Evolutionary conservation across 2,797 vertebrate species (phyloP).

Genomic region (Coendou prehensilis): DNA sequence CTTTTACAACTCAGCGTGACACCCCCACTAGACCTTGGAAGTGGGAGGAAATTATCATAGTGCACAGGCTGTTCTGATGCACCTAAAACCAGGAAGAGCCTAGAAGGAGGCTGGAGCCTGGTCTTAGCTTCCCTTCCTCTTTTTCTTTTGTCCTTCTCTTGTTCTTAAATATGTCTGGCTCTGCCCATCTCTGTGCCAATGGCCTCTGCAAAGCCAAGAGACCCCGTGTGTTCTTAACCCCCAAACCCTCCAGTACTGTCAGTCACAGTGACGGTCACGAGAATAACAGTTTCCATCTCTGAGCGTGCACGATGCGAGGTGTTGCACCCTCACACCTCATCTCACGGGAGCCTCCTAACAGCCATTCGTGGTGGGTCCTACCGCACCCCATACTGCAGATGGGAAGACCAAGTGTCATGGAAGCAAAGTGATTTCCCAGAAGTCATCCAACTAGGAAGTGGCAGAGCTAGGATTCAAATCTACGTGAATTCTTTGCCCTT

Average conservation of each 20-base stretch:
- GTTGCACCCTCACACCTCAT: neutral
- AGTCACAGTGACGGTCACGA: too few relatives aligned
- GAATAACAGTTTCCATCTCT: neutral
- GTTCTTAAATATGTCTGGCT: neutral
- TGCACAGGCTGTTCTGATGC: constrained; percentile 46
- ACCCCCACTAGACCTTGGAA: constrained; percentile 71
- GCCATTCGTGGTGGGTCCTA: neutral
- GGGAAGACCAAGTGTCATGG: neutral
- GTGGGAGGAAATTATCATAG: constrained; percentile 73
- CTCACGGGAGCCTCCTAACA: neutral
- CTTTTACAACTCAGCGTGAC: constrained; percentile 73
- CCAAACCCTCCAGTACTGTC: neutral
- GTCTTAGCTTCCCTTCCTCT: neutral
- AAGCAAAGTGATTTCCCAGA: neutral
- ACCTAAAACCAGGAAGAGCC: neutral
- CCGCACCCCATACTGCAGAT: neutral
- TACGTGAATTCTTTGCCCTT: rapidly evolving
- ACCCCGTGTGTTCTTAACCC: constrained; percentile 1
- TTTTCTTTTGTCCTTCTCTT: neutral
- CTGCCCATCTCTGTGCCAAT: neutral
- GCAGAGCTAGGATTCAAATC: neutral
- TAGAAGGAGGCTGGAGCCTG: neutral
- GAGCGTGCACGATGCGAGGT: neutral
- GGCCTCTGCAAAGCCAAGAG: constrained; percentile 22
- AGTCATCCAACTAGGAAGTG: neutral